Conservation (phyloP, 2,888 invertebrate species). For the Eilema sororculum region DNA sequence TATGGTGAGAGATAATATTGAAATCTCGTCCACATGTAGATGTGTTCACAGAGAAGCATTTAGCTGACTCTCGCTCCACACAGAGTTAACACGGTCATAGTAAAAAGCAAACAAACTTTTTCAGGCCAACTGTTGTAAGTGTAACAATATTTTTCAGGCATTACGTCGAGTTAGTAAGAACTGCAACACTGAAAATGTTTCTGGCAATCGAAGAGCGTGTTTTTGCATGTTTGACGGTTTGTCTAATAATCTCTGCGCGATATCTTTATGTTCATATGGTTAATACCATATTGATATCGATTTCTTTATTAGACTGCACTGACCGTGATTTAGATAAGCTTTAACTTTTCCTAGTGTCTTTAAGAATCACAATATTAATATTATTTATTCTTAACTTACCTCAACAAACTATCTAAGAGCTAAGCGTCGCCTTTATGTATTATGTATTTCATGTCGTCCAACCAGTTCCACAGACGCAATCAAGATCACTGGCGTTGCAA, state of each 20-base stretch:
- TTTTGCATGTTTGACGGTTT: background rate
- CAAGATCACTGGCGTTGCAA: too few species aligned
- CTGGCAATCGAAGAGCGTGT: background rate
- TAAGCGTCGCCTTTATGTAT: too few species aligned
- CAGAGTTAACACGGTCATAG: conserved; percentile 46
- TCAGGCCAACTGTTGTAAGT: conserved; percentile 44
- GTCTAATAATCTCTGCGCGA: background rate
- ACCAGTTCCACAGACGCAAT: too few species aligned
- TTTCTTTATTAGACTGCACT: too few species aligned
- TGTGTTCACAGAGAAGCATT: conserved; percentile 31
- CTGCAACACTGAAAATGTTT: conserved; percentile 2
- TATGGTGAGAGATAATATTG: background rate
- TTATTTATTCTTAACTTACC: too few species aligned
- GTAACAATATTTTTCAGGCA: conserved; percentile 24
- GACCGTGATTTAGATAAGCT: too few species aligned
- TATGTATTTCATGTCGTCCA: too few species aligned
- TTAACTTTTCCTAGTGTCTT: too few species aligned
- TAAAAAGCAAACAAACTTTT: conserved; percentile 54
- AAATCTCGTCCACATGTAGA: conserved; percentile 20
- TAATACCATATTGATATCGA: too few species aligned
- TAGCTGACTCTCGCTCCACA: conserved; percentile 49
- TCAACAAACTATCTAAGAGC: too few species aligned
- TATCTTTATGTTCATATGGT: too few species aligned
- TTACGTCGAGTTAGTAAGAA: conserved; percentile 3
- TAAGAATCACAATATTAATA: too few species aligned